Conservation (phyloP, 2,888 invertebrate genomes). For the Drosophila borealis region DNA sequence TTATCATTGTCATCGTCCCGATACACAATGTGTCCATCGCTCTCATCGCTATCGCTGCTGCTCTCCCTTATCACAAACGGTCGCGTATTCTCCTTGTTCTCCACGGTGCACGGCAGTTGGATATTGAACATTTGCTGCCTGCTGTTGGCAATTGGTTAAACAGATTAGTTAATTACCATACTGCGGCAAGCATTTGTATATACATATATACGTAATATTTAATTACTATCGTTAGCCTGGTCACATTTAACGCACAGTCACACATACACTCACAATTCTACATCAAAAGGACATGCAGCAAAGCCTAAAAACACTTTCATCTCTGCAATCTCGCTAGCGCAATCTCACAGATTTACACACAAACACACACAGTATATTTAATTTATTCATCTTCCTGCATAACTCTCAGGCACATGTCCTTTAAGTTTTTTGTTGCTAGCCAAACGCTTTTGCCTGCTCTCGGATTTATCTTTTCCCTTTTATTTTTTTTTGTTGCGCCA, state of each 20-base stretch:
- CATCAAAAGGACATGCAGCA: constrained; percentile 32
- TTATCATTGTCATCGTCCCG: constrained; percentile 89
- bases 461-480: constrained; percentile 20
- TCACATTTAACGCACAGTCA: neutral
- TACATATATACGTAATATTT: neutral
- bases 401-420: constrained; percentile 46
- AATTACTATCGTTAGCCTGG: constrained; percentile 21
- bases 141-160: constrained; percentile 83
- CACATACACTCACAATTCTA: constrained; percentile 3
- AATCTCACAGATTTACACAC: constrained; percentile 65
- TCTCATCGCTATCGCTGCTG: constrained; percentile 88
- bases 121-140: constrained; percentile 92
- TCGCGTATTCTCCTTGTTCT: constrained; percentile 95
- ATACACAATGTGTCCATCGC: constrained; percentile 89
- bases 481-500: constrained; percentile 43
- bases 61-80: constrained; percentile 91
- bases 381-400: constrained; percentile 72
- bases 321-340: constrained; percentile 54
- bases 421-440: constrained; percentile 52
- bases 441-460: constrained; percentile 44
- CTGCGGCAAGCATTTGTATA: constrained; percentile 6
- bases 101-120: constrained; percentile 90
- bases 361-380: constrained; percentile 34
- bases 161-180: constrained; percentile 1
- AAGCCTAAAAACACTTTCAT: constrained; percentile 17